Evolutionary conservation across 2,113 vertebrate genomes (phyloP).

Genomic region (Antennarius striatus): DNA sequence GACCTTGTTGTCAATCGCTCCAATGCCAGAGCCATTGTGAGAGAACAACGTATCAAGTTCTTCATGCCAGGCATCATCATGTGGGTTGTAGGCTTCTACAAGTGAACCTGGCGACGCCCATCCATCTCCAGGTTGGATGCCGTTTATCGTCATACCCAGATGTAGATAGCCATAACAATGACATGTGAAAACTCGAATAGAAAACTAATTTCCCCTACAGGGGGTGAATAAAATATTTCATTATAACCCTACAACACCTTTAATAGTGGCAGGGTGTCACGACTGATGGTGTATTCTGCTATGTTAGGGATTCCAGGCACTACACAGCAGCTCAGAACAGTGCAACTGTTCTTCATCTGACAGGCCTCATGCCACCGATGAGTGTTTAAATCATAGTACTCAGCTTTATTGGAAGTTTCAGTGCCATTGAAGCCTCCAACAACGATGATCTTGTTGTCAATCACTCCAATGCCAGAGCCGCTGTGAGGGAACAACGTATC

Average conservation of each 20-base stretch:
- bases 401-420: constrained; percentile 20
- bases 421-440: constrained; percentile 58
- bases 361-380: constrained; percentile 75
- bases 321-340: constrained; percentile 86
- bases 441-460: constrained; percentile 65
- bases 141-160: too few relatives aligned
- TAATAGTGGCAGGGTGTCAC: too few relatives aligned
- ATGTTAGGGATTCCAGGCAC: constrained; percentile 78
- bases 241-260: too few relatives aligned
- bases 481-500: constrained; percentile 81
- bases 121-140: too few relatives aligned
- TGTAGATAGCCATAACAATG: too few relatives aligned
- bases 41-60: constrained; percentile 78
- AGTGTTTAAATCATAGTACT: constrained; percentile 56
- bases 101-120: too few relatives aligned
- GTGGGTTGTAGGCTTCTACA: constrained; percentile 56
- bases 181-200: too few relatives aligned
- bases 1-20: constrained; percentile 73
- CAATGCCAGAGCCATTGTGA: constrained; percentile 87
- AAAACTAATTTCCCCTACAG: too few relatives aligned
- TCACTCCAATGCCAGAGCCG: constrained; percentile 86
- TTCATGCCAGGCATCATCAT: constrained; percentile 79
- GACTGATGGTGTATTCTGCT: too few relatives aligned
- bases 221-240: too few relatives aligned
- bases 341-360: constrained; percentile 81